These are phyloP conservation scores for Zingel zingel DNA, from an alignment of 2,113 vertebrate species.

Conservation along the genomic window DNA sequence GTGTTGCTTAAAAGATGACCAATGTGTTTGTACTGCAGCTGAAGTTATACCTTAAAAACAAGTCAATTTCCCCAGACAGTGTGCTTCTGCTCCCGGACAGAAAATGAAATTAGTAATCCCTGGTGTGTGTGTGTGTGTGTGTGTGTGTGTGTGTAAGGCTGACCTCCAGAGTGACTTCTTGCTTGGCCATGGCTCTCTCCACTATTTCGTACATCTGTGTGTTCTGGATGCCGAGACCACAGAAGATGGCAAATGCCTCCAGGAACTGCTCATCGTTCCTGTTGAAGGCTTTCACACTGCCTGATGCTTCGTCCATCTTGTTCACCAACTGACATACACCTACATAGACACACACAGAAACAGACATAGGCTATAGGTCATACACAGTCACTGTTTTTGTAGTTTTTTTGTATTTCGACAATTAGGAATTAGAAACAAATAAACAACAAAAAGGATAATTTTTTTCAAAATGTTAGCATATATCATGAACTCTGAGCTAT, in stretches of 20 bases:
- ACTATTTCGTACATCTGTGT: constrained; percentile 99
- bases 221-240: constrained; percentile 97
- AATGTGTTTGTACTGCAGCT: too few species aligned
- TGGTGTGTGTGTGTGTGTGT: not conserved
- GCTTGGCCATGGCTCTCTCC: constrained; percentile 97
- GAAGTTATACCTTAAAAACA: too few species aligned
- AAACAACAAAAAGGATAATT: not conserved
- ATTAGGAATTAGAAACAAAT: not conserved
- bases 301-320: constrained; percentile 92
- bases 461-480: not conserved
- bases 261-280: constrained; percentile 97
- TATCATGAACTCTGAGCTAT: too few species aligned
- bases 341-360: constrained; percentile 54
- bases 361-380: not conserved
- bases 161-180: constrained; percentile 98
- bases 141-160: constrained; percentile 56
- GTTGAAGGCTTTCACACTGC: constrained; percentile 93
- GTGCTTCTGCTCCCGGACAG: too few species aligned
- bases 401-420: not conserved
- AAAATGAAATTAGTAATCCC: not conserved
- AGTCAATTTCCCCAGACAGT: too few species aligned
- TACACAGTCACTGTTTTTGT: not conserved
- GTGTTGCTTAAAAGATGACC: too few species aligned
- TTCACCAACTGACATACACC: constrained; percentile 98
- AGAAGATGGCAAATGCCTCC: constrained; percentile 98